These are phyloP conservation scores for Nymphicus hollandicus DNA, from an alignment of 2,113 vertebrate species.

Conservation along the genomic window DNA sequence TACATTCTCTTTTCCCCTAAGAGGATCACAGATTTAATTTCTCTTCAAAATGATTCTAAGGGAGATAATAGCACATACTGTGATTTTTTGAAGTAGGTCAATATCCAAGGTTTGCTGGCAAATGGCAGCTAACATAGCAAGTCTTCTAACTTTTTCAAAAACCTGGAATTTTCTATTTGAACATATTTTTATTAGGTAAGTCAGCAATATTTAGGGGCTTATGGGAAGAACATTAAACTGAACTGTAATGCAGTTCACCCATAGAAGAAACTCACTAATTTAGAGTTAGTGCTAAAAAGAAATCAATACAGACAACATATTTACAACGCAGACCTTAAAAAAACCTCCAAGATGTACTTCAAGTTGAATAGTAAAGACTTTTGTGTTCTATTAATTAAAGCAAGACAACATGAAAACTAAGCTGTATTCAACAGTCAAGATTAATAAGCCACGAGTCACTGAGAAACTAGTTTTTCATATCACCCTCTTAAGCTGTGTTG, in stretches of 20 bases:
- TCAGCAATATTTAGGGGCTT: not conserved
- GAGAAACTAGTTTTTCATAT: not conserved
- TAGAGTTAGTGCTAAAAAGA: not conserved
- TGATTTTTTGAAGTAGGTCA: not conserved
- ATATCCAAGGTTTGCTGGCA: not conserved
- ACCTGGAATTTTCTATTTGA: not conserved
- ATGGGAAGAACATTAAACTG: not conserved
- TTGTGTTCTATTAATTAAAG: not conserved
- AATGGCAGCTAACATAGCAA: not conserved
- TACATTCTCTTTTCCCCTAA: not conserved
- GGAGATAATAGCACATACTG: not conserved
- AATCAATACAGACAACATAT: not conserved
- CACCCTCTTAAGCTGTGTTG: not conserved
- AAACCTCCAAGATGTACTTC: not conserved
- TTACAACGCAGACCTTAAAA: not conserved
- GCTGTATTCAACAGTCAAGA: not conserved
- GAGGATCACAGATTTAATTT: not conserved
- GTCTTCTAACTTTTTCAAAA: not conserved
- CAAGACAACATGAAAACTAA: not conserved
- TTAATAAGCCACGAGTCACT: not conserved
- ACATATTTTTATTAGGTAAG: not conserved
- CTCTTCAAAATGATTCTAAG: not conserved
- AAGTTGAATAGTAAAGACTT: not conserved
- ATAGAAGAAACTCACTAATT: not conserved
- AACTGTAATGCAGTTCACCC: not conserved